Conservation (phyloP, 2,797 vertebrate genomes). For the Hippocampus kuda region DNA sequence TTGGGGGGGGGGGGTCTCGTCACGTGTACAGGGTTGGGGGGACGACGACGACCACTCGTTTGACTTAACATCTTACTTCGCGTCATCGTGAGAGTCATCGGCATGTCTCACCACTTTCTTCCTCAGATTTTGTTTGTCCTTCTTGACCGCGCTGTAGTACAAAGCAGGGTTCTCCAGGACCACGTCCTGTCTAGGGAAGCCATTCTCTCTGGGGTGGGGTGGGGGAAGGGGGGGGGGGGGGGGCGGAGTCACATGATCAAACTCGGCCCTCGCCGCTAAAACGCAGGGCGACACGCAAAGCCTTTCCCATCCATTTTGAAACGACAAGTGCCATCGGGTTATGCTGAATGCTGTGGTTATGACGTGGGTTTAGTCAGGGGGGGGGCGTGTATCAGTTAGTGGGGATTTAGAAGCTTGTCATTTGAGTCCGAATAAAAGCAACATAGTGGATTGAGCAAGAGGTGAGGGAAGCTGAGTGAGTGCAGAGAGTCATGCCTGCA, state of each 20-base stretch:
- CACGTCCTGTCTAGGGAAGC: constrained; percentile 82
- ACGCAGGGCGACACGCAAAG: constrained; percentile 58
- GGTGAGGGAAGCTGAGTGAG: constrained; percentile 66
- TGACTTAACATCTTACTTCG: constrained; percentile 34
- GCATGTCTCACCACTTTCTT: constrained; percentile 81
- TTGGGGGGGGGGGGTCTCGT: constrained; percentile 29
- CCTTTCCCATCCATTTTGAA: constrained; percentile 74
- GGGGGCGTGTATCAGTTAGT: constrained; percentile 24
- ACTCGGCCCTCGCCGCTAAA: constrained; percentile 60
- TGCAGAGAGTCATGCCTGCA: constrained; percentile 53
- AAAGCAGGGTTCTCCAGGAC: constrained; percentile 82
- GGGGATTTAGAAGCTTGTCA: constrained; percentile 15
- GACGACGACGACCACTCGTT: constrained; percentile 15
- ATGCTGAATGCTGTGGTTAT: constrained; percentile 59
- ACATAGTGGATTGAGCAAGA: constrained; percentile 52
- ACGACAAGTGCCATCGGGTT: constrained; percentile 56
- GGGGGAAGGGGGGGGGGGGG: neutral
- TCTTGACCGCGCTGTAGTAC: constrained; percentile 82
- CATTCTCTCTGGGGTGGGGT: constrained; percentile 72
- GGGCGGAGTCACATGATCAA: constrained; percentile 72
- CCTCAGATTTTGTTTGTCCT: constrained; percentile 81
- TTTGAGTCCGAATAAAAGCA: constrained; percentile 50
- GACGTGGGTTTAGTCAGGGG: constrained; percentile 58
- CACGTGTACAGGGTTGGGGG: constrained; percentile 40
- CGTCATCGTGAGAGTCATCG: constrained; percentile 31